These are phyloP conservation scores for Myathropa florea DNA, from an alignment of 2,888 invertebrate species.

Conservation along the genomic window DNA sequence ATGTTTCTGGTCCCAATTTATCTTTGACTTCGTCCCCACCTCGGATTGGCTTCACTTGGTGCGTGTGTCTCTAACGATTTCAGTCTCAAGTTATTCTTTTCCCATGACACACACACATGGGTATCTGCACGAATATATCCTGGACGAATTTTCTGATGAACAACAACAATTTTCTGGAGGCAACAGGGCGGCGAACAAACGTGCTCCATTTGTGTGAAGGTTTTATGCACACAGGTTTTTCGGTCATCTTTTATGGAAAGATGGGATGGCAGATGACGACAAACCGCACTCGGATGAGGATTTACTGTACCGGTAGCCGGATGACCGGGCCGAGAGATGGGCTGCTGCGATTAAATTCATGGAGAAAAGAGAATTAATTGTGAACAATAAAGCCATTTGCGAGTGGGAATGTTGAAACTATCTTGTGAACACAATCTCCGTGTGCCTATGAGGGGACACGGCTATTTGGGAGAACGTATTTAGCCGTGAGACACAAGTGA, in stretches of 20 bases:
- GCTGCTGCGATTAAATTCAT: constrained; percentile 28
- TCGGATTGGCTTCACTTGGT: no score
- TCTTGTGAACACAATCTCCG: constrained; percentile 17
- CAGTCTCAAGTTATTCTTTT: not conserved
- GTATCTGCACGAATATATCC: no score
- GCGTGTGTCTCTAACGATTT: not conserved
- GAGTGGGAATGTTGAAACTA: constrained; percentile 40
- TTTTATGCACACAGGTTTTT: constrained; percentile 13
- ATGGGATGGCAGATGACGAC: constrained; percentile 5
- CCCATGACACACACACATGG: not conserved
- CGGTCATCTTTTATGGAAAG: constrained; percentile 6
- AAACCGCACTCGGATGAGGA: constrained; percentile 27
- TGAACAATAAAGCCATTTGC: constrained; percentile 35
- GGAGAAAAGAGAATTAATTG: constrained; percentile 46
- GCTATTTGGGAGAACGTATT: not conserved
- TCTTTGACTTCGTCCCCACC: constrained; percentile 15
- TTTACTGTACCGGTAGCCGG: not conserved
- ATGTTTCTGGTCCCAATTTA: constrained; percentile 22
- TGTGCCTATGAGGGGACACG: not conserved
- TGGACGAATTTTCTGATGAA: no score
- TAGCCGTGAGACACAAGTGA: not conserved
- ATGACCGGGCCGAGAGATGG: constrained; percentile 3
- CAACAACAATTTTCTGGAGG: no score
- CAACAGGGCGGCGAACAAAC: not conserved
- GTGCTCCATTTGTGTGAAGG: not conserved